Evolutionary conservation across 2,113 vertebrate genomes (phyloP).

Genomic region (Ictidomys tridecemlineatus): DNA sequence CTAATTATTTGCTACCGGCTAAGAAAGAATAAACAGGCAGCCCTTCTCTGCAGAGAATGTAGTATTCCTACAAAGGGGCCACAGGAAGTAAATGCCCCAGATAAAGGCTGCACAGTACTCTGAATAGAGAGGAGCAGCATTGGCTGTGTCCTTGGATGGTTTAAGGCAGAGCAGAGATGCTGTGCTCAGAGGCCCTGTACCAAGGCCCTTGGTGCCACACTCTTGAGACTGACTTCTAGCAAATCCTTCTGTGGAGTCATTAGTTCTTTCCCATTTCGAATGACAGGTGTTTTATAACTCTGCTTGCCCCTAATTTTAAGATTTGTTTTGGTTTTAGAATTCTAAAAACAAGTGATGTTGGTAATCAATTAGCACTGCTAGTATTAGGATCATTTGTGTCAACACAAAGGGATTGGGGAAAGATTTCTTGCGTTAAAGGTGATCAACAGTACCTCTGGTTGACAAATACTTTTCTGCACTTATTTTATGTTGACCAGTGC

Average conservation of each 20-base stretch:
- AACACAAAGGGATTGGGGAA: background rate
- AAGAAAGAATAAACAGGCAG: background rate
- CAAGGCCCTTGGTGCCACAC: background rate
- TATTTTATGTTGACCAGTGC: background rate
- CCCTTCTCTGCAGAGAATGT: background rate
- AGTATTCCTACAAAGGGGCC: fast-evolving
- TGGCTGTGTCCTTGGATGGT: fast-evolving
- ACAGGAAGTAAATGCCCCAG: background rate
- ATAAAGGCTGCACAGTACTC: no score
- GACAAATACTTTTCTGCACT: background rate
- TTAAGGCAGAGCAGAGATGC: background rate
- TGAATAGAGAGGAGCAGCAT: background rate
- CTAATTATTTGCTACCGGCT: background rate
- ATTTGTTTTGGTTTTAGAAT: background rate
- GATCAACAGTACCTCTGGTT: background rate
- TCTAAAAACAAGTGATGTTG: background rate
- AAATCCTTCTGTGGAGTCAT: background rate
- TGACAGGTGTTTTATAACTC: background rate
- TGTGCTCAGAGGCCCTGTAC: fast-evolving
- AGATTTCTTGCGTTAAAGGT: background rate
- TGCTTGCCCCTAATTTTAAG: conserved; percentile 20
- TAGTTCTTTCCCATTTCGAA: background rate
- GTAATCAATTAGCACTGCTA: background rate
- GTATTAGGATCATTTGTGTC: background rate
- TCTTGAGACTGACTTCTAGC: background rate